phyloP scores from a whole-genome alignment of 2,888 invertebrate species.

The Syrphus vitripennis region DNA sequence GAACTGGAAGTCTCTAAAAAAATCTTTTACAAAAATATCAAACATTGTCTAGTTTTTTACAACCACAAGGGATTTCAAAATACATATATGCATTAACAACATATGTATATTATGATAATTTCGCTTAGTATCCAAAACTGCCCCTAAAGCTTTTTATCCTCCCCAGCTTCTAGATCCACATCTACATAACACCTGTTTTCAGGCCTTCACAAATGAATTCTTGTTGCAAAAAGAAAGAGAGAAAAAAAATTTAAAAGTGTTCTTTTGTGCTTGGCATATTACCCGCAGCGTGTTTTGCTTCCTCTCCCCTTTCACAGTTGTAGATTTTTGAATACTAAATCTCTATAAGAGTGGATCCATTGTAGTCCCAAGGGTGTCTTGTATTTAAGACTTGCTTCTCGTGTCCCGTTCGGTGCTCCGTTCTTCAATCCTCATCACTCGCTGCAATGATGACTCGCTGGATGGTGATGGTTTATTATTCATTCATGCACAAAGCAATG shows the following conservation, averaged over 20 bases:
- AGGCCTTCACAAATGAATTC: conserved; percentile 14
- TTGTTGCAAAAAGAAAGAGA: neutral
- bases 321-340: conserved; percentile 1
- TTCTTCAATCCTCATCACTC: neutral
- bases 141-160: neutral
- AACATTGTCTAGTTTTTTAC: too few relatives aligned
- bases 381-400: conserved; percentile 50
- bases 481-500: conserved; percentile 55
- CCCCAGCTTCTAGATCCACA: neutral
- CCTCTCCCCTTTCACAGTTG: neutral
- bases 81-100: too few relatives aligned
- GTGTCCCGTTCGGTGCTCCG: neutral
- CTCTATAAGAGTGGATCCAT: conserved; percentile 27
- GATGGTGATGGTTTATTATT: conserved; percentile 56
- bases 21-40: too few relatives aligned
- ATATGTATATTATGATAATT: neutral
- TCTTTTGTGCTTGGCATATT: conserved; percentile 28
- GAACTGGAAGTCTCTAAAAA: too few relatives aligned
- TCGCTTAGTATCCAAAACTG: neutral
- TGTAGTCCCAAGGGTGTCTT: conserved; percentile 56
- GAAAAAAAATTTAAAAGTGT: conserved; percentile 13
- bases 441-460: neutral
- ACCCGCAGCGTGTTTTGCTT: neutral
- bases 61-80: too few relatives aligned
- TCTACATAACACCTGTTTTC: conserved; percentile 21